Evolutionary conservation across 2,888 invertebrate genomes (phyloP), one percentile per base, ranked within the genome.

Genomic region (Zygogramma bicolorata): DNA sequence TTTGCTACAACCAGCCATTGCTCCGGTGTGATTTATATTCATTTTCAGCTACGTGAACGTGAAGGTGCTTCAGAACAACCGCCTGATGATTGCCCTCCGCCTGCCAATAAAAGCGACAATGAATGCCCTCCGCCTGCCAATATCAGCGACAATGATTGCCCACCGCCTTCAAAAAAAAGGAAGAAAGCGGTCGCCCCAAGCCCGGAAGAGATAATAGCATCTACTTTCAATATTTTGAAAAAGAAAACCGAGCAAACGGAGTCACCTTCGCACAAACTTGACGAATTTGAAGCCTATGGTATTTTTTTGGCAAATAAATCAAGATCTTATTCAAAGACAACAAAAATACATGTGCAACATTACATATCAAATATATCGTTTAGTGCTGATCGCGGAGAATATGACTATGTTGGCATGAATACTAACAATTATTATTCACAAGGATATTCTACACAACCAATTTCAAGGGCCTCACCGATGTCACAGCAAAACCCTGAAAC

Each of bases 1-100:
- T 61, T 27, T 13, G 61, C 68, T 68, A 34, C 34, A 34, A 34
- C 5, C 34, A 34, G 34, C 34, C 34, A 34, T 34, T 34, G 34
- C 34, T 34, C 34, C 34, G 34, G 34, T 34, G 34, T 34, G 34
- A 34, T 34, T 34, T 34, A 31, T 31, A 31, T 31, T 31, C 10
- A 31, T 31, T 31, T 31, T 31, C 31, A 31, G 31, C 31, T 31
- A 31, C 31, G 31, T 31, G 31, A 31, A 34, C 34, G 34, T 34
- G 34, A 34, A 34, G 5, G 34, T 34, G 34, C 34, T 34, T 34
- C 34, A 34, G 34, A 34, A 34, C 34, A 34, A 34, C 34, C 34
- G 34, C 34, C 34, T 34, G 34, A 34, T 34, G 34, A 34, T 34
- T 34, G 34, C 5, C 34, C 34, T 34, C 5, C 34, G 34, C 34